Evolutionary conservation across 2,797 vertebrate genomes (phyloP).

Genomic region (Moxostoma hubbsi): DNA sequence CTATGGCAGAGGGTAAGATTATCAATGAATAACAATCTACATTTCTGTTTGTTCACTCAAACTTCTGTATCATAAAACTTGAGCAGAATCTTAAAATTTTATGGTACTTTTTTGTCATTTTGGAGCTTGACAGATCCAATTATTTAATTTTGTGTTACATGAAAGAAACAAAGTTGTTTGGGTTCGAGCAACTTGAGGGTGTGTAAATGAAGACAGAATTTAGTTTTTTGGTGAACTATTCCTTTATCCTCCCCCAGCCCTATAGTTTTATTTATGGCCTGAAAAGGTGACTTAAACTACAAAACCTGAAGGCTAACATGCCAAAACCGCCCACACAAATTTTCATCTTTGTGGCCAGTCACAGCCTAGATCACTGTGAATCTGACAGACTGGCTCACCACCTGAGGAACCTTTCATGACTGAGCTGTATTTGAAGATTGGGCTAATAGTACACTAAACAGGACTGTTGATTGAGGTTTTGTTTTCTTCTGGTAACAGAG

Average conservation of each 20-base stretch:
- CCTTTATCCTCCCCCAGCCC: not conserved
- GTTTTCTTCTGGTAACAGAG: not conserved
- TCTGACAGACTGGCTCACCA: constrained; percentile 16
- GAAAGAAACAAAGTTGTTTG: not conserved
- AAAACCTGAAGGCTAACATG: constrained; percentile 34
- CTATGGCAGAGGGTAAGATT: too few relatives aligned
- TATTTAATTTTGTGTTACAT: not conserved
- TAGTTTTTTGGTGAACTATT: not conserved
- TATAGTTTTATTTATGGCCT: constrained; percentile 5
- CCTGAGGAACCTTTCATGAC: constrained; percentile 4
- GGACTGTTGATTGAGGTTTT: constrained; percentile 2
- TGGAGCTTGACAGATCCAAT: too few relatives aligned
- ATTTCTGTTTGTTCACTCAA: too few relatives aligned
- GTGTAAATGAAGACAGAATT: not conserved
- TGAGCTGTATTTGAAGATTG: not conserved
- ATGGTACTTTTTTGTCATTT: too few relatives aligned
- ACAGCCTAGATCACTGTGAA: constrained; percentile 10
- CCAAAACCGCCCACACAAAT: constrained; percentile 30
- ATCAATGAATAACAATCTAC: too few relatives aligned
- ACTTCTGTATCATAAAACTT: too few relatives aligned
- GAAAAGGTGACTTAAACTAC: constrained; percentile 39
- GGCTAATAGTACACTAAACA: not conserved
- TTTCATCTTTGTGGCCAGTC: constrained; percentile 23
- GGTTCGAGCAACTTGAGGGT: not conserved
- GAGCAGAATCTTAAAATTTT: too few relatives aligned